Percentiles rank a stretch among this genome's conserved stretches.
Evolutionary conservation across 2,797 vertebrate genomes (phyloP).

Genomic region (Trachops cirrhosus): DNA sequence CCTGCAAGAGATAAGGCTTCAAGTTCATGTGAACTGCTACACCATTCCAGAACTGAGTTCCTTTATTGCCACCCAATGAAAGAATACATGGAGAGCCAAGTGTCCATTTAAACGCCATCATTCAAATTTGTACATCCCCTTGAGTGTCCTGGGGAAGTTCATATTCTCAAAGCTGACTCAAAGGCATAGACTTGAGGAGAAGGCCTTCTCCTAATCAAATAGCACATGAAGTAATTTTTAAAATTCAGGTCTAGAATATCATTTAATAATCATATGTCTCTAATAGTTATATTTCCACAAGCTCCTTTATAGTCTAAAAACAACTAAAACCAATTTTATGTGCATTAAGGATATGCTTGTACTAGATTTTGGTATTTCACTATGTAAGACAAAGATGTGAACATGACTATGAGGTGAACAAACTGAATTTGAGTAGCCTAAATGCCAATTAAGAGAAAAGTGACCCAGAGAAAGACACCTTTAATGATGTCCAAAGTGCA

Average conservation of each 20-base stretch:
- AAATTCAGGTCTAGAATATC: constrained; percentile 32
- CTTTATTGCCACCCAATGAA: constrained; percentile 26
- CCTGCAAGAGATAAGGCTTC: constrained; percentile 33
- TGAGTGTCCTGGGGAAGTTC: background rate
- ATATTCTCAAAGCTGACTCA: constrained; percentile 3
- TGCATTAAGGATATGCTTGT: constrained; percentile 7
- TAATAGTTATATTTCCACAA: constrained; percentile 38
- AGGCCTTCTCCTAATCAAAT: constrained; percentile 18
- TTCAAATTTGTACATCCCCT: background rate
- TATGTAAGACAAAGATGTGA: background rate
- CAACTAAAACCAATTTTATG: constrained; percentile 3
- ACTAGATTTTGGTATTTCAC: constrained; percentile 30
- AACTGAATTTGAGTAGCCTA: constrained; percentile 21
- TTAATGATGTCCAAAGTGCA: constrained; percentile 4
- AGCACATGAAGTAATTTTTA: background rate
- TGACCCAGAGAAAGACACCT: background rate
- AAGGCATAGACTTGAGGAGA: background rate
- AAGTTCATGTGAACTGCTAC: background rate
- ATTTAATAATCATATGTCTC: constrained; percentile 38
- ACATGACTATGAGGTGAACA: background rate
- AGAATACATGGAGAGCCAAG: background rate
- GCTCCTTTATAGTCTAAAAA: constrained; percentile 8
- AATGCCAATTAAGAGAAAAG: background rate
- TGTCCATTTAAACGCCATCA: background rate
- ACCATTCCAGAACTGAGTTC: constrained; percentile 21